These are phyloP conservation scores for Spatula versicolor DNA, from an alignment of 2,797 vertebrate genomes.

Conservation along the genomic window DNA sequence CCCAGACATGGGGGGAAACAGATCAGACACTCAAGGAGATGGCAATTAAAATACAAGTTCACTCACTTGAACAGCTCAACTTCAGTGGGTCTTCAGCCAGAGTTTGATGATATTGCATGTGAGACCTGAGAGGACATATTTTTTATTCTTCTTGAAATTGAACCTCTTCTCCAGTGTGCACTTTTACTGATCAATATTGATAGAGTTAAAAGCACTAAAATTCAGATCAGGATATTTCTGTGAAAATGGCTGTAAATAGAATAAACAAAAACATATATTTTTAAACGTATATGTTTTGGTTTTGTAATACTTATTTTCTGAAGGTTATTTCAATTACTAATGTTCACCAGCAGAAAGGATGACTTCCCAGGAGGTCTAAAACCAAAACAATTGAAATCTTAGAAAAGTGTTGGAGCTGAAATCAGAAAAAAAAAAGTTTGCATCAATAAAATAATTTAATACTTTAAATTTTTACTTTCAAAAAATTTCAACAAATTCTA, in stretches of 20 bases:
- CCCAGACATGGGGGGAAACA: neutral
- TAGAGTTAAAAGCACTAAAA: neutral
- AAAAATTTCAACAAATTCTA: neutral
- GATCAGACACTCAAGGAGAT: neutral
- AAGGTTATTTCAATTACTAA: neutral
- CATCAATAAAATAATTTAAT: neutral
- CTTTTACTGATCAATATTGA: neutral
- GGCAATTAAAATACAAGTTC: neutral
- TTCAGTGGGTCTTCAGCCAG: neutral
- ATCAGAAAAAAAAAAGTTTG: neutral
- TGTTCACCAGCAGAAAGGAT: neutral
- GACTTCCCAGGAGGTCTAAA: neutral
- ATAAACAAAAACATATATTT: neutral
- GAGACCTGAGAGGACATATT: neutral
- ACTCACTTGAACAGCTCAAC: neutral
- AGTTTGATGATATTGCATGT: neutral
- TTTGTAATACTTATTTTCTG: neutral
- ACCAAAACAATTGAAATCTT: neutral
- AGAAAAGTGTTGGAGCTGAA: neutral
- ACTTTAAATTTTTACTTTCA: neutral
- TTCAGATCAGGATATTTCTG: accelerated
- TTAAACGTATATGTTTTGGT: neutral
- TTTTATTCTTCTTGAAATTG: neutral
- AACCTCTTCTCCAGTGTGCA: neutral
- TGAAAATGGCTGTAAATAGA: neutral